phyloP scores from a whole-genome alignment of 2,797 vertebrate genomes.

The Pelochelys cantorii region DNA sequence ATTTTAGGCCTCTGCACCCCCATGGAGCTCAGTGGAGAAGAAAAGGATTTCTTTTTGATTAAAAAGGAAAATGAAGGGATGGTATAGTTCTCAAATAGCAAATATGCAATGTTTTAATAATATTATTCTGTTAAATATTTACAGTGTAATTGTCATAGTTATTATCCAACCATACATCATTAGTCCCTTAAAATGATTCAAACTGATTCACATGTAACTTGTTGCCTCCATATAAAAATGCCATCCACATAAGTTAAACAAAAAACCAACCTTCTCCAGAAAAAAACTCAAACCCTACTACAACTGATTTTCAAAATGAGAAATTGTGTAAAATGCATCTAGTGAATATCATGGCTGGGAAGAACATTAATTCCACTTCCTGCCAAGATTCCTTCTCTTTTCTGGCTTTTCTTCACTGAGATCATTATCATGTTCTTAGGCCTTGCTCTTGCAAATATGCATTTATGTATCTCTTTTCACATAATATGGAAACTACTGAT shows the following conservation, averaged over 20 bases:
- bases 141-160: neutral
- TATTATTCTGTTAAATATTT: neutral
- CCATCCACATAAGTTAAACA: neutral
- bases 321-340: neutral
- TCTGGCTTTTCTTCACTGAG: neutral
- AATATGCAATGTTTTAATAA: neutral
- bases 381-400: neutral
- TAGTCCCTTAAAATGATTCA: neutral
- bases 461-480: neutral
- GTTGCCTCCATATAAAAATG: neutral
- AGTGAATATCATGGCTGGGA: neutral
- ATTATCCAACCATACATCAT: neutral
- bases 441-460: neutral
- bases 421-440: neutral
- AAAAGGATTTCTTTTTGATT: neutral
- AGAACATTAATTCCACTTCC: neutral
- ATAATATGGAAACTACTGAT: neutral
- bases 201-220: neutral
- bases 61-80: neutral
- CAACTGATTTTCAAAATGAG: neutral
- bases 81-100: neutral
- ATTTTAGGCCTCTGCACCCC: neutral
- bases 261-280: too few relatives aligned
- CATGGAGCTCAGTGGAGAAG: neutral
- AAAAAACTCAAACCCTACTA: neutral